Percentiles rank a stretch among this genome's conserved stretches.
Evolutionary conservation across 1,140 invertebrate species (phyloP).

Genomic region (Drosophila setifemur): DNA sequence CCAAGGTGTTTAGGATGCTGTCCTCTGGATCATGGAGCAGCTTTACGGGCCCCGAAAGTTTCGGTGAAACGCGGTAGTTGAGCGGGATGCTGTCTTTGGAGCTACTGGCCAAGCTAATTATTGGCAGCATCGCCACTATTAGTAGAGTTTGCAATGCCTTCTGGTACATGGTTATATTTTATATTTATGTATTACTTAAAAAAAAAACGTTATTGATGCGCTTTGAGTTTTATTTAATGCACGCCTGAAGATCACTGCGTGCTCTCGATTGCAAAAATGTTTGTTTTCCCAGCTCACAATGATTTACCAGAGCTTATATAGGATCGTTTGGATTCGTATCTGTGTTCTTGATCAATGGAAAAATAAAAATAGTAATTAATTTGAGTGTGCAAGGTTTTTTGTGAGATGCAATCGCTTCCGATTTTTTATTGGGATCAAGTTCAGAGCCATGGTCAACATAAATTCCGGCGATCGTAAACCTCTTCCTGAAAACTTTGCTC

Average conservation of each 20-base stretch:
- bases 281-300: slow-evolving; percentile 1
- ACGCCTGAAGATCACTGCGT: slow-evolving; percentile 71
- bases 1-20: slow-evolving; percentile 51
- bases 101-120: slow-evolving; percentile 1
- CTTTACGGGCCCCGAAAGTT: slow-evolving; percentile 45
- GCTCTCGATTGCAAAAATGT: slow-evolving; percentile 45
- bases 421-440: slow-evolving; percentile 28
- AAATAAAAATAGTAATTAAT: slow-evolving; percentile 34
- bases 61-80: slow-evolving; percentile 46
- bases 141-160: not conserved
- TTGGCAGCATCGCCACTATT: not conserved
- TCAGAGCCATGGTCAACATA: too few species aligned
- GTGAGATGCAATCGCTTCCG: too few species aligned
- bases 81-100: slow-evolving; percentile 1
- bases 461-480: too few species aligned
- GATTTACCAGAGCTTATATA: slow-evolving; percentile 34
- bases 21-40: slow-evolving; percentile 44
- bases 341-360: slow-evolving; percentile 34
- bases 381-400: slow-evolving; percentile 24
- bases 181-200: not conserved
- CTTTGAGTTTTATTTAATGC: slow-evolving; percentile 10
- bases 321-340: slow-evolving; percentile 16
- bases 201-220: not conserved
- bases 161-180: not conserved
- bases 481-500: too few species aligned